Conservation (phyloP, 1,140 invertebrate species). For the Cecropterus lyciades region DNA sequence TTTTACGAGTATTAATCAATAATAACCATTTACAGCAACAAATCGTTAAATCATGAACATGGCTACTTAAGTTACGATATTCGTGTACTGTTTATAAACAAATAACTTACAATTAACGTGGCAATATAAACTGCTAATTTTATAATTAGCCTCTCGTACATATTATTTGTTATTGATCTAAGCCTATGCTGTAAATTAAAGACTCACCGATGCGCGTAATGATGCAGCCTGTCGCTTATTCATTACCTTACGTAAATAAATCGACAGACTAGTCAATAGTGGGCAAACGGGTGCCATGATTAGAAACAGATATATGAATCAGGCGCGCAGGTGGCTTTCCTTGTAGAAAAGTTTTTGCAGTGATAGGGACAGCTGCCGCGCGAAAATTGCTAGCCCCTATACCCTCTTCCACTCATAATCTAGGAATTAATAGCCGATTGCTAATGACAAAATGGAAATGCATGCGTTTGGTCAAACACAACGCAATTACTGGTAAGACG, state of each 20-base stretch:
- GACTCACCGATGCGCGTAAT: constrained; percentile 13
- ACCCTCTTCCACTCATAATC: constrained; percentile 69
- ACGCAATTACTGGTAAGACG: constrained; percentile 65
- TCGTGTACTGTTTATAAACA: no score
- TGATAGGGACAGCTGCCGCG: constrained; percentile 69
- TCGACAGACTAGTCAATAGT: constrained; percentile 27
- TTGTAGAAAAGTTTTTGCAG: constrained; percentile 76
- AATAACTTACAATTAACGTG: no score
- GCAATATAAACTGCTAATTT: neutral
- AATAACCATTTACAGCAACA: no score
- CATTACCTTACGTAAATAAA: constrained; percentile 29
- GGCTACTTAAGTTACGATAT: no score
- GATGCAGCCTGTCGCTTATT: constrained; percentile 17
- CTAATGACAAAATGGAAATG: constrained; percentile 81
- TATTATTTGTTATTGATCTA: neutral
- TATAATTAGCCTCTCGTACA: neutral
- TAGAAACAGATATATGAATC: constrained; percentile 54
- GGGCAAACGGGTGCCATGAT: constrained; percentile 37
- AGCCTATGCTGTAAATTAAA: constrained; percentile 6
- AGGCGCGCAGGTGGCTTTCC: constrained; percentile 73
- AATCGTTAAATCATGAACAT: no score
- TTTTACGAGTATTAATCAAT: no score
- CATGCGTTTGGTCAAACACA: constrained; percentile 70
- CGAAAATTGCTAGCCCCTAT: constrained; percentile 81
- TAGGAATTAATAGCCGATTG: constrained; percentile 78